Evolutionary conservation across 2,797 vertebrate species (phyloP).

Genomic region (Argyrosomus regius): DNA sequence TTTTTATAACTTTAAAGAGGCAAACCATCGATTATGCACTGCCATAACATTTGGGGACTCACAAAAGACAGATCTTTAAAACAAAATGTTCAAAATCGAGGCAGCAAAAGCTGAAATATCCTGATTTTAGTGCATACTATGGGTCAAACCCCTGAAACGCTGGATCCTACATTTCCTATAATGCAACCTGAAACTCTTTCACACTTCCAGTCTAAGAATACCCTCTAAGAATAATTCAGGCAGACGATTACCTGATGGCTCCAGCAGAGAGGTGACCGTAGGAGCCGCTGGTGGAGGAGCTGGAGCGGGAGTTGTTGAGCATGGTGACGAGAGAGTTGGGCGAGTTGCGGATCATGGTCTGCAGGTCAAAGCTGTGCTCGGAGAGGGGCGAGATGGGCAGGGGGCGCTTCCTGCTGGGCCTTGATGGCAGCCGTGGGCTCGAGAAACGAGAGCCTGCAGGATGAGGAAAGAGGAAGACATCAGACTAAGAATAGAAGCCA

Average conservation of each 20-base stretch:
- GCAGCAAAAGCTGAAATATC: neutral
- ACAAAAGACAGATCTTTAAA: neutral
- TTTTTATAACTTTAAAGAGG: neutral
- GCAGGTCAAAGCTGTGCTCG: slow-evolving; percentile 98
- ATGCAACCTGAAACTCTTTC: neutral
- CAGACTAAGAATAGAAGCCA: neutral
- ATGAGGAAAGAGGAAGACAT: slow-evolving; percentile 48
- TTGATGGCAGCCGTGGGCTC: slow-evolving; percentile 91
- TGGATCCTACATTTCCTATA: neutral
- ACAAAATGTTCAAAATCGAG: neutral
- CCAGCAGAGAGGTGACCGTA: slow-evolving; percentile 98
- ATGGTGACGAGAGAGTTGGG: slow-evolving; percentile 98
- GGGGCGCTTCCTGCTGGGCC: slow-evolving; percentile 96
- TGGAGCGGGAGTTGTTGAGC: slow-evolving; percentile 98
- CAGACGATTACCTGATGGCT: slow-evolving; percentile 91
- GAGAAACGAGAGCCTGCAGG: slow-evolving; percentile 91
- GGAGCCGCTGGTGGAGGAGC: slow-evolving; percentile 97
- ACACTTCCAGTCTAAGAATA: neutral
- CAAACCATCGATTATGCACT: neutral
- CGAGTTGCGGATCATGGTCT: slow-evolving; percentile 97
- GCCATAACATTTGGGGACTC: neutral
- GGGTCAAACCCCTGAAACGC: neutral
- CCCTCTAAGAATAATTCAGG: neutral
- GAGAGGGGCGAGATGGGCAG: slow-evolving; percentile 96
- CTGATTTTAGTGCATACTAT: neutral